phyloP scores from a whole-genome alignment of 2,888 invertebrate genomes.

The Phragmatobia fuliginosa region DNA sequence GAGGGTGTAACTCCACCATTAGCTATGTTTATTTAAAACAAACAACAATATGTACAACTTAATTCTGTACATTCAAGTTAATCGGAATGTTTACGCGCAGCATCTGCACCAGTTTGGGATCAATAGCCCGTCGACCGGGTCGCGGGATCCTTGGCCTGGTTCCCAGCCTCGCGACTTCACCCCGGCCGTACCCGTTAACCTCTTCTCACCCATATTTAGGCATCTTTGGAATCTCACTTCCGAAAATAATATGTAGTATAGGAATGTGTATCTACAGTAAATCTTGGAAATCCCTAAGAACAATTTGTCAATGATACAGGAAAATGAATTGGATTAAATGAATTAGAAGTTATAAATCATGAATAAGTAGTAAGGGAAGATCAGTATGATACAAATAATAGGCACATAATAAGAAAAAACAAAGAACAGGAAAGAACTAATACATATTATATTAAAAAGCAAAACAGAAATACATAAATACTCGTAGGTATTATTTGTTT shows the following conservation, averaged over 20 bases:
- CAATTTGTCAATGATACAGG: slow-evolving; percentile 24
- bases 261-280: neutral
- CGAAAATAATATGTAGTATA: slow-evolving; percentile 3
- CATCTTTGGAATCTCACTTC: slow-evolving; percentile 16
- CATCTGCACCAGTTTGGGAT: slow-evolving; percentile 60
- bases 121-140: slow-evolving; percentile 67
- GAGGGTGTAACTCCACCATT: slow-evolving; percentile 20
- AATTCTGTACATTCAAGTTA: slow-evolving; percentile 32
- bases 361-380: slow-evolving; percentile 6
- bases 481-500: too few relatives aligned
- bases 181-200: slow-evolving; percentile 37
- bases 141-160: slow-evolving; percentile 76
- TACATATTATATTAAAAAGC: neutral
- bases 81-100: slow-evolving; percentile 45
- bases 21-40: slow-evolving; percentile 21
- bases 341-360: slow-evolving; percentile 1
- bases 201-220: slow-evolving; percentile 29
- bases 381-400: neutral
- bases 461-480: too few relatives aligned
- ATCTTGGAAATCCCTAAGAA: slow-evolving; percentile 33
- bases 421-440: neutral
- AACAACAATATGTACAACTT: slow-evolving; percentile 25
- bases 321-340: slow-evolving; percentile 26
- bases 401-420: neutral
- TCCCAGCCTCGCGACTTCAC: slow-evolving; percentile 34